A percentile compares a stretch with the other conserved stretches of the same genome.
phyloP scores from a whole-genome alignment of 2,797 vertebrate species.

The Labeo calbasu region DNA sequence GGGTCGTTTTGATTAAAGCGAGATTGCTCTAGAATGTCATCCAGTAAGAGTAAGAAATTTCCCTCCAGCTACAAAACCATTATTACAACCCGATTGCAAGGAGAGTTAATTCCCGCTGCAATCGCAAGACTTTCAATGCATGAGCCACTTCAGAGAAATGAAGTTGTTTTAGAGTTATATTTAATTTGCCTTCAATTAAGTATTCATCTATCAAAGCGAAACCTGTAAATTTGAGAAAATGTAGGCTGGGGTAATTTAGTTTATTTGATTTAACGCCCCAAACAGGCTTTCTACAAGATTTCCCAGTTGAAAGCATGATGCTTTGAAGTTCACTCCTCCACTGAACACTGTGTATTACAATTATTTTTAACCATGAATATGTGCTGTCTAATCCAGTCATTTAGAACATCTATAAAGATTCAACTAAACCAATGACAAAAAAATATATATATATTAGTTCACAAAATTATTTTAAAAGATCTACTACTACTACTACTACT shows the following conservation, averaged over 20 bases:
- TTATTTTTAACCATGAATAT: neutral
- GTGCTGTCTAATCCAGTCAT: neutral
- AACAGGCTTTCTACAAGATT: constrained; percentile 37
- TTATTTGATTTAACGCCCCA: constrained; percentile 43
- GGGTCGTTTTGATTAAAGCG: constrained; percentile 49
- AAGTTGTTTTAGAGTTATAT: constrained; percentile 44
- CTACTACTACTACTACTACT: no score
- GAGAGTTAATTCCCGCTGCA: constrained; percentile 59
- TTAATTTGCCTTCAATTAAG: constrained; percentile 54
- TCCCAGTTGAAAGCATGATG: constrained; percentile 35
- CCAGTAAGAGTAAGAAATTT: constrained; percentile 28
- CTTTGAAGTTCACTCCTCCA: neutral
- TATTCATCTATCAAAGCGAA: constrained; percentile 57
- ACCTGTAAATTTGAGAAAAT: constrained; percentile 40
- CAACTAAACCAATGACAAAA: no score
- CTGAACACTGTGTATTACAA: neutral
- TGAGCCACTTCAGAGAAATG: constrained; percentile 47
- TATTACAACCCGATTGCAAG: constrained; percentile 61
- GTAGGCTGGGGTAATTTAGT: constrained; percentile 42
- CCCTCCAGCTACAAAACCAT: constrained; percentile 52
- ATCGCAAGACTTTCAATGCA: constrained; percentile 53
- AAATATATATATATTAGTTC: no score
- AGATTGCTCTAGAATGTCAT: constrained; percentile 54
- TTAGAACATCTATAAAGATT: neutral
- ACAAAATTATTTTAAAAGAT: no score